Base-by-base conservation (phyloP, 2,113 vertebrate genomes). In the Lanius ludovicianus region DNA sequence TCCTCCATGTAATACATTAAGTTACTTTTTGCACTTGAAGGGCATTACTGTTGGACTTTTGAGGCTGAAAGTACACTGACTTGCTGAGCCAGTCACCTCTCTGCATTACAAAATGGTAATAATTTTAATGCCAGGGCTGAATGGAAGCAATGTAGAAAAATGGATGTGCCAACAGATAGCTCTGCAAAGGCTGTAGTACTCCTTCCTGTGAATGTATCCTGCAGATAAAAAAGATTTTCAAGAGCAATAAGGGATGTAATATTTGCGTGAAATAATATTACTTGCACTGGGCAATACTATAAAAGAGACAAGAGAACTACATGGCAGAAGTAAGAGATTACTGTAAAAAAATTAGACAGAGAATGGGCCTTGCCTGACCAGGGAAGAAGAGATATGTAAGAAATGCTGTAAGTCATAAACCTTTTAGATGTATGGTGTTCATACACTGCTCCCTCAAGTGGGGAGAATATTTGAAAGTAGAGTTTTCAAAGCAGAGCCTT, bases 211-310 rank as follows among this genome's bases (percentile, higher is more conserved):
- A 82, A 63, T 74, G 64, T 70, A 50, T 53, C 22, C 42, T 73
- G 68, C 33, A 77, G 70, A 95, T 85, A 94, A 85, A 25, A 70
- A 56, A 53, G 85, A 86, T 84, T 93, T 89, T 42, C 86, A 44
- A 70, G 87, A 96, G 83, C 39, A 21, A 76, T 85, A 82, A 47
- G 23, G 31, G n/a, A 78, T 76, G 62, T 50, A 60, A 74, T 59
- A 78, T 94, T 74, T 75, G 6, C 49, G 30, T 78, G 24, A 71
- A 75, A 20, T 56, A 52, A 35, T 71, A 27, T 87, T 78, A 57
- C 49, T 41, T 7, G 2, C 41, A 85, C 24, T 64, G 62, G 37
- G n/a, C 21, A 46, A 35, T 33, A 56, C 10, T 56, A 39, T 84
- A 56, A 56, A 85, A 77, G 42, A 78, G 23, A 42, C 14, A 31